Percentiles rank a stretch among this genome's conserved stretches.
These are phyloP conservation scores for Edolisoma coerulescens DNA, from an alignment of 2,113 vertebrate genomes.

Conservation along the genomic window DNA sequence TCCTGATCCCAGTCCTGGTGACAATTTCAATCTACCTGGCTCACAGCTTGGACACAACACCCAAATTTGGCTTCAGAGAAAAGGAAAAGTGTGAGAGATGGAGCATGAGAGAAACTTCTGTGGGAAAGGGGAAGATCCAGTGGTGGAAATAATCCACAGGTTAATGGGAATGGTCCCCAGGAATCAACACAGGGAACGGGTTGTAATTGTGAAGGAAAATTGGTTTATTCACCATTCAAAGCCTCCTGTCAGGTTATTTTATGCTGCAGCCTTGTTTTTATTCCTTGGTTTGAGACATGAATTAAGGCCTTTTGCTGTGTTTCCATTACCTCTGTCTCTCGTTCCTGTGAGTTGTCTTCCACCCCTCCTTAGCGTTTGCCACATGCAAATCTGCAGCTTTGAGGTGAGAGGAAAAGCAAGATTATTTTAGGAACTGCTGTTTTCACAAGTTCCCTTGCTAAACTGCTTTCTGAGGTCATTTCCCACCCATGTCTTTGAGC, in stretches of 20 bases:
- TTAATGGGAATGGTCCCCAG: not conserved
- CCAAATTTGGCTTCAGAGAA: no score
- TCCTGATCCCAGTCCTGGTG: not conserved
- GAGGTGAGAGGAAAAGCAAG: not conserved
- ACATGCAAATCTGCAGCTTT: not conserved
- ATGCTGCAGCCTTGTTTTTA: not conserved
- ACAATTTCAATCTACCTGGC: not conserved
- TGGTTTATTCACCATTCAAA: not conserved
- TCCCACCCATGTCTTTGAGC: not conserved
- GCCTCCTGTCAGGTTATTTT: not conserved
- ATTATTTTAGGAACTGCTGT: not conserved
- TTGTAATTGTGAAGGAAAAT: fast-evolving
- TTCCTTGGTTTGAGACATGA: not conserved
- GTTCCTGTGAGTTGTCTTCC: not conserved
- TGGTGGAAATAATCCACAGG: fast-evolving
- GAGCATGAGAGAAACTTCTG: not conserved
- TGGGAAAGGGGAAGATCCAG: not conserved
- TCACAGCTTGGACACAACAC: not conserved
- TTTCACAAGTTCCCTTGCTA: not conserved
- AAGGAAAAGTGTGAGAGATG: not conserved
- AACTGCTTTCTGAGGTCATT: not conserved
- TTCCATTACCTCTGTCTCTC: not conserved
- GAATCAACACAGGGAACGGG: not conserved
- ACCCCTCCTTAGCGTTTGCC: not conserved
- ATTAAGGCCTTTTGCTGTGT: not conserved